Evolutionary conservation across 2,888 invertebrate genomes (phyloP).

Genomic region (Augochlorella aurata): DNA sequence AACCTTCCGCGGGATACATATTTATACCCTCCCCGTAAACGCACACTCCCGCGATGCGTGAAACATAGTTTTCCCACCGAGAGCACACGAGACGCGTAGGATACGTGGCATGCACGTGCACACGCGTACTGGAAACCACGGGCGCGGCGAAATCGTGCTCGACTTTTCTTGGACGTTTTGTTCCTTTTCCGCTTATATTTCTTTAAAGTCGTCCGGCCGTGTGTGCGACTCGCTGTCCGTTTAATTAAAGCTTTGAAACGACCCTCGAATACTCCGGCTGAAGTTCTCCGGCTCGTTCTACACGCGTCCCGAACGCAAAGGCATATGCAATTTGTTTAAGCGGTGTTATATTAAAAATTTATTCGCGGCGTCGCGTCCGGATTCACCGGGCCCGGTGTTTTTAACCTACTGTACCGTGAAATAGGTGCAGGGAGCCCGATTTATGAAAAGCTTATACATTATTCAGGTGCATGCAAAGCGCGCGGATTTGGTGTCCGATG

Average conservation of each 20-base stretch:
- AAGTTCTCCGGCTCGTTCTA: not conserved
- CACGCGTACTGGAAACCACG: not conserved
- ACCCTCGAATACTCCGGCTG: not conserved
- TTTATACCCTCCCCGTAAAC: constrained; percentile 6
- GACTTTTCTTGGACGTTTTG: not conserved
- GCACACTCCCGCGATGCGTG: constrained; percentile 17
- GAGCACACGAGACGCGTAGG: not conserved
- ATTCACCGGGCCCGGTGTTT: not conserved
- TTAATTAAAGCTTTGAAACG: constrained; percentile 22
- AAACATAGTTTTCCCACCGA: constrained; percentile 1
- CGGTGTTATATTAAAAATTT: not conserved
- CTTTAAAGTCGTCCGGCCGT: not conserved
- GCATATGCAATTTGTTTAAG: not conserved
- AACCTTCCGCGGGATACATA: not conserved
- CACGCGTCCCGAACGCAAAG: not conserved
- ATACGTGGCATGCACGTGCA: not conserved
- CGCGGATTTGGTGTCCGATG: constrained; percentile 1
- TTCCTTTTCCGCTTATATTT: not conserved
- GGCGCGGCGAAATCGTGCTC: not conserved
- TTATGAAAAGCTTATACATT: constrained; percentile 45
- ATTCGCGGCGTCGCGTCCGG: not conserved
- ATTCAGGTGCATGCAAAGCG: constrained; percentile 42
- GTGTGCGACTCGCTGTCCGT: not conserved
- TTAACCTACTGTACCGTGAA: not conserved
- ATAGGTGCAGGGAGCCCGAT: constrained; percentile 29